Conservation (phyloP, 2,888 invertebrate species). For the Therioaphis trifolii region DNA sequence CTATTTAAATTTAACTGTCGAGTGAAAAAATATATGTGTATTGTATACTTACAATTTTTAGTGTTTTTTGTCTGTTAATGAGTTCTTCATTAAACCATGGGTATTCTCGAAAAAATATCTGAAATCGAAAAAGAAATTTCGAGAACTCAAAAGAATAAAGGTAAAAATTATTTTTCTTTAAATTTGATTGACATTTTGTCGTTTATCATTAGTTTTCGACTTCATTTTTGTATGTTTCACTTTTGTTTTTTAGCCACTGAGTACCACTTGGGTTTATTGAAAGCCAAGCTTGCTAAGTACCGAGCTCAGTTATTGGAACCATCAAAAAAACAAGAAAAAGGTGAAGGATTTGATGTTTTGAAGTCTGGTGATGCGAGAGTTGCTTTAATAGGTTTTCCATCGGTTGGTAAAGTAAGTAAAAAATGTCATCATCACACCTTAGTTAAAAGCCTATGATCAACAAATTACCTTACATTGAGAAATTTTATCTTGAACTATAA, state of each 20-base stretch:
- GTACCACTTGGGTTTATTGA: slow-evolving; percentile 96
- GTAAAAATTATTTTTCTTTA: slow-evolving; percentile 70
- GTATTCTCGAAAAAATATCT: slow-evolving; percentile 97
- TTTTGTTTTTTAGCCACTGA: slow-evolving; percentile 85
- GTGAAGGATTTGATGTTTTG: slow-evolving; percentile 98
- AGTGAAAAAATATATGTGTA: neutral
- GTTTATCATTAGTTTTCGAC: neutral
- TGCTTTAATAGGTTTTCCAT: slow-evolving; percentile 97
- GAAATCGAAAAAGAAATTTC: slow-evolving; percentile 99
- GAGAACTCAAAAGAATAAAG: slow-evolving; percentile 99
- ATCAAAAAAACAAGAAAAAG: slow-evolving; percentile 91
- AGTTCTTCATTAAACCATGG: slow-evolving; percentile 76
- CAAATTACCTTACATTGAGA: too few species aligned
- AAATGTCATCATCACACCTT: neutral
- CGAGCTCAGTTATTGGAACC: slow-evolving; percentile 95
- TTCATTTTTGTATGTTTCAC: neutral
- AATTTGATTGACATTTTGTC: neutral
- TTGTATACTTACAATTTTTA: neutral
- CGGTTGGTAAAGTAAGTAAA: slow-evolving; percentile 87
- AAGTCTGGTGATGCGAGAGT: slow-evolving; percentile 99
- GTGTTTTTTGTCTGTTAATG: slow-evolving; percentile 14
- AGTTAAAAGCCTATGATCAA: too few species aligned
- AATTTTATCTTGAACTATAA: too few species aligned
- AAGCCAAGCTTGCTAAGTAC: slow-evolving; percentile 96
- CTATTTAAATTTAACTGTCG: neutral